Base-by-base conservation (phyloP, 1,140 invertebrate species). In the Aphelinus certus region DNA sequence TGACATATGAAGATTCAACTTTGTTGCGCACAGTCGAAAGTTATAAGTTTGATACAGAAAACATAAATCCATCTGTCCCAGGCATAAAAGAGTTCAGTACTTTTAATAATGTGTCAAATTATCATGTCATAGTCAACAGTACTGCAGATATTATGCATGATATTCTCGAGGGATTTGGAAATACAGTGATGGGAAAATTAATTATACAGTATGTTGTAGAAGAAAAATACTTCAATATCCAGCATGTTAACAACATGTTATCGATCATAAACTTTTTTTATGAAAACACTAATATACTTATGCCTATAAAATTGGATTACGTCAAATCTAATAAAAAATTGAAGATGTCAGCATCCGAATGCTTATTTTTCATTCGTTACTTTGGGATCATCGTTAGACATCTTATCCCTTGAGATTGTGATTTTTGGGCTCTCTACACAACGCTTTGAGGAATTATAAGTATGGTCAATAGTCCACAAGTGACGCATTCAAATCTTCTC, bases 71-170 rank as follows among this genome's bases (percentile, higher is more conserved):
- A 9, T 68, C 48, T 26, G 2, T 9, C 42, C 72, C 78, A 5
- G 75, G 75, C 2, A 48, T 78, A 7, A 46, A 47, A 55, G 75
- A 78, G 26, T 57, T 42, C 45, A 76, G 77, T 57, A 45, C 76
- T 10, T 76, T 72, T 9, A 72, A 78, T 49, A 57, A 71, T 42
- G 4, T 78, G 1, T 26, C 9, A 60, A n/a, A 60, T 60, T 60
- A 60, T 60, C 58, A 60, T 60, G 9, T 45, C 9, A 45, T 53
- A 5, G 51, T 49, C 3, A 55, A 47, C 53, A 67, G 10, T 4
- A n/a, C 9, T 42, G 3, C 9, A 46, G 65, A 67, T 7, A n/a
- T 26, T 5, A 47, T 67, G 10, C 42, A 67, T 48, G 43, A 67
- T 9, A 3, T 67, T 10, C 7, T 42, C 3, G 51, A 53, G 26